Conservation (phyloP, 2,113 vertebrate species). For the Peromyscus leucopus region DNA sequence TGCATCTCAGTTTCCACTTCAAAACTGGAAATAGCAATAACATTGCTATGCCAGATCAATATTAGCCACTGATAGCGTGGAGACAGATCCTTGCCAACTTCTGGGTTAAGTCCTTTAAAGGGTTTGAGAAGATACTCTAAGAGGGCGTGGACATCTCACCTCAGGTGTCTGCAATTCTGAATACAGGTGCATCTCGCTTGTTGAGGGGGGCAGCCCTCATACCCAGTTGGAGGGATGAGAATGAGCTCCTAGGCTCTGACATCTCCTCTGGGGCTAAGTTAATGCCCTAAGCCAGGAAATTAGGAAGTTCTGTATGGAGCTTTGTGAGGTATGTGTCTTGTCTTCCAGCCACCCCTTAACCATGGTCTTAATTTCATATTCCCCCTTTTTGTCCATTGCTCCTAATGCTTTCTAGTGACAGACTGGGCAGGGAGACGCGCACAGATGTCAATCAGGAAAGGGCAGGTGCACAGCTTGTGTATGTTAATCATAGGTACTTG, state of each 20-base stretch:
- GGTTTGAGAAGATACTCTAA: neutral
- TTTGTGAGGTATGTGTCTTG: neutral
- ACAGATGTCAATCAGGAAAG: neutral
- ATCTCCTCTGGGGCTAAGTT: neutral
- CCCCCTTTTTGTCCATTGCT: neutral
- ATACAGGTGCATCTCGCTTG: accelerated
- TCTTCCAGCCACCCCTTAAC: neutral
- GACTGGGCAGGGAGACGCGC: neutral
- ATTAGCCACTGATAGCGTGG: neutral
- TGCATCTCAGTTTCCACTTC: neutral
- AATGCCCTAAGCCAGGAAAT: neutral
- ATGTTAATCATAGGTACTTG: neutral
- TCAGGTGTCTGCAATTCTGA: neutral
- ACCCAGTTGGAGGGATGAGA: neutral
- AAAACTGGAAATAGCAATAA: neutral
- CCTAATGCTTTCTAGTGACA: neutral
- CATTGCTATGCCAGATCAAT: neutral
- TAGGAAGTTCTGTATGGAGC: neutral
- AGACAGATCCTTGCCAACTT: neutral
- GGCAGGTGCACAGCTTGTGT: neutral
- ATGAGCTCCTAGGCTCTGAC: too few relatives aligned
- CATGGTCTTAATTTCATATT: neutral
- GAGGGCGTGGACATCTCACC: neutral
- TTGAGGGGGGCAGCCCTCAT: accelerated
- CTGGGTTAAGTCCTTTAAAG: neutral